Evolutionary conservation across 2,113 vertebrate genomes (phyloP).

Genomic region (Rhabdomys dilectus): DNA sequence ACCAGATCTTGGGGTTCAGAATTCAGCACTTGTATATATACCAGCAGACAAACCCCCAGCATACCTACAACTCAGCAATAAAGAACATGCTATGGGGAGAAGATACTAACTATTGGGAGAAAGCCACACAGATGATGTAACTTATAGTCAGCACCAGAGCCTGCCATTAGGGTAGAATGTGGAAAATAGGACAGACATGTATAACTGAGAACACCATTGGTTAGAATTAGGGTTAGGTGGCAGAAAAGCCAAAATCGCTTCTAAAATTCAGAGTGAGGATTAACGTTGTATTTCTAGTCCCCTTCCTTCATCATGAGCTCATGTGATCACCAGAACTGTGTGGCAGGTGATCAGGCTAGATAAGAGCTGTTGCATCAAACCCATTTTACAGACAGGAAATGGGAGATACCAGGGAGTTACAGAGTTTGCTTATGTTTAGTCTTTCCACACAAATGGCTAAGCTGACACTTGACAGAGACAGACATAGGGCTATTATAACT

Average conservation of each 20-base stretch:
- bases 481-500: not conserved
- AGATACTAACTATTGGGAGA: not conserved
- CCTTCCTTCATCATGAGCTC: not conserved
- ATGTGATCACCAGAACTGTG: not conserved
- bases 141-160: not conserved
- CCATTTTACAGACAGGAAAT: slow-evolving; percentile 16
- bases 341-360: not conserved
- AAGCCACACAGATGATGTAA: not conserved
- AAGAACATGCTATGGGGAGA: not conserved
- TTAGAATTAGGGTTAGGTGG: not conserved
- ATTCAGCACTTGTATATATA: too few species aligned
- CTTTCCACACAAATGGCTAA: not conserved
- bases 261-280: slow-evolving; percentile 11
- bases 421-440: not conserved
- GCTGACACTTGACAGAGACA: not conserved
- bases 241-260: slow-evolving; percentile 7
- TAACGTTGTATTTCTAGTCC: not conserved
- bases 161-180: not conserved
- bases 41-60: too few species aligned
- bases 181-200: not conserved
- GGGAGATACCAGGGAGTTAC: not conserved
- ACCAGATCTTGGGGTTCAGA: too few species aligned
- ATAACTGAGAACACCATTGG: not conserved
- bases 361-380: not conserved
- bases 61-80: not conserved